Evolutionary conservation across 2,797 vertebrate genomes (phyloP).

Genomic region (Sphaeramia orbicularis): DNA sequence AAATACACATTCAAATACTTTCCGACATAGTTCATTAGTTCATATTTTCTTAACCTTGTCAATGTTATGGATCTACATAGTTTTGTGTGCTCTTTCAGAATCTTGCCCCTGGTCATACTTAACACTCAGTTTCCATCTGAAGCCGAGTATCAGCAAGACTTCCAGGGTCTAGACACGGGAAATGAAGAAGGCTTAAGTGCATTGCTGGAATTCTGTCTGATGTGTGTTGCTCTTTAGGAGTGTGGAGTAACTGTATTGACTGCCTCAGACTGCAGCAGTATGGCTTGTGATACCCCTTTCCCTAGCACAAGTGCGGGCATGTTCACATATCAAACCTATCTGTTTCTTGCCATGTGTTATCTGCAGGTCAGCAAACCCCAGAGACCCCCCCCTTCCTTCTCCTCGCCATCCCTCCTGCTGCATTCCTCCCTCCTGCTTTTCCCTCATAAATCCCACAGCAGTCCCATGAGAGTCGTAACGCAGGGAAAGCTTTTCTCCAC

Average conservation of each 20-base stretch:
- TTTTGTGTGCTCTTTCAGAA: conserved; percentile 6
- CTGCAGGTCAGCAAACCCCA: conserved; percentile 71
- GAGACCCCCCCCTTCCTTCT: conserved; percentile 14
- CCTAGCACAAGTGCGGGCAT: conserved; percentile 73
- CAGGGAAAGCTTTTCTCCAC: conserved; percentile 50
- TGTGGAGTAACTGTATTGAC: conserved; percentile 46
- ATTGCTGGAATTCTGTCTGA: conserved; percentile 76
- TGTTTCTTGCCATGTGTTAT: conserved; percentile 81
- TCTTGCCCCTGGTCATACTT: neutral
- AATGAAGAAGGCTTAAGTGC: conserved; percentile 75
- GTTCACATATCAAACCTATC: conserved; percentile 85
- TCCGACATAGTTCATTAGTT: neutral
- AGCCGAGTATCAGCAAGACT: conserved; percentile 34
- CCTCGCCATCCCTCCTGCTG: conserved; percentile 17
- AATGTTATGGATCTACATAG: neutral
- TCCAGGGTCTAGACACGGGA: conserved; percentile 67
- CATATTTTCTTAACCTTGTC: conserved; percentile 8
- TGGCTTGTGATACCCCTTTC: conserved; percentile 58
- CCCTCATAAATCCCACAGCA: conserved; percentile 62
- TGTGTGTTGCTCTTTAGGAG: conserved; percentile 66
- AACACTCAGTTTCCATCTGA: conserved; percentile 40
- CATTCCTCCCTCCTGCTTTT: conserved; percentile 71
- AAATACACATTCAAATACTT: neutral
- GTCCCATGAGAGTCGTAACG: conserved; percentile 67
- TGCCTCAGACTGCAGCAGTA: conserved; percentile 38